Base-by-base conservation (phyloP, 2,888 invertebrate species). In the Capitulum mitella region DNA sequence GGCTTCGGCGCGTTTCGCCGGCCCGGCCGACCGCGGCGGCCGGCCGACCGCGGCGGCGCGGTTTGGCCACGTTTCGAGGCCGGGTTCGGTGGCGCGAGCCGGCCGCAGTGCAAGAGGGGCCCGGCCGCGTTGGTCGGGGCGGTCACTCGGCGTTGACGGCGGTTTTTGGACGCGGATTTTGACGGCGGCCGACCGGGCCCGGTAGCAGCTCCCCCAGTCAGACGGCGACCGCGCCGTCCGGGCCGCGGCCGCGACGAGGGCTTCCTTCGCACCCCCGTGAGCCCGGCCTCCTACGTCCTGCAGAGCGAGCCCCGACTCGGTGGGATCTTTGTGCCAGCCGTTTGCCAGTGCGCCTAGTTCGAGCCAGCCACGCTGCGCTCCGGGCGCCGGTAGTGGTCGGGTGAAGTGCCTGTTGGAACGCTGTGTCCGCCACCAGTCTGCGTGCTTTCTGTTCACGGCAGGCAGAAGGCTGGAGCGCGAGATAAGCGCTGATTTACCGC, bases 391-490 rank as follows among this genome's bases (percentile, higher is more conserved):
- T 14, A 26, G 32, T 64, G 34, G 19, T 64, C 29, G 29, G n/a
- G 12, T 64, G 19, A 14, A 16, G 16, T 64, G 64, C 29, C 29
- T 64, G 64, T 19, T 29, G 64, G 19, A 12, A 43, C 34, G 64
- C 19, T 19, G 16, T 64, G 64, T 34, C 32, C 64, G 64, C 64
- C 40, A 70, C 70, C 26, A 70, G 37, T 40, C 37, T 40, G 70
- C 70, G 70, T 70, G 70, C 70, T 29, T 70, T 6, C 40, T 40
- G 40, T 70, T 70, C 19, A 58, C 70, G 58, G 14, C 70, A 70
- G 70, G 70, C 37, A 40, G 70, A 70, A 22, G 1, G 58, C 58
- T 26, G 70, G 70, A 29, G 64, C 64, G 64, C 32, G 64, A 19
- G 34, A 64, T 6, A 32, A 19, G 34, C 16, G 58, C 58, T 29